These are phyloP conservation scores for Lathronympha strigana DNA, from an alignment of 2,888 invertebrate genomes.

Conservation along the genomic window DNA sequence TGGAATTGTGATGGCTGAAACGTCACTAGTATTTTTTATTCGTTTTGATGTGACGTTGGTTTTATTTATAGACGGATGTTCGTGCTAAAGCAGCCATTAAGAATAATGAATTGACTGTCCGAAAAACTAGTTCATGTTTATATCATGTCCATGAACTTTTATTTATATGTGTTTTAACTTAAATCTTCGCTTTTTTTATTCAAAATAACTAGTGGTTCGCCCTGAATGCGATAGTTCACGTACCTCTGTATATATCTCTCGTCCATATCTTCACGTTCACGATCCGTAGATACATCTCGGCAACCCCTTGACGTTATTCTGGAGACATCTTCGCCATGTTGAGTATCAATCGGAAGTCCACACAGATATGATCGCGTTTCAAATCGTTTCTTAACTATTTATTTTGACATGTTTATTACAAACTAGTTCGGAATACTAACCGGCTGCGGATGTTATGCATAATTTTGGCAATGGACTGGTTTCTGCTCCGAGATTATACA, in stretches of 20 bases:
- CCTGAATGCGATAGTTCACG: no score
- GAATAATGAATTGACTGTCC: not conserved
- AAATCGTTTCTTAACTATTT: not conserved
- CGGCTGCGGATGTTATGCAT: conserved; percentile 3
- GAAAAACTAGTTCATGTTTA: conserved; percentile 6
- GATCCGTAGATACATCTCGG: no score
- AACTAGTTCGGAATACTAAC: not conserved
- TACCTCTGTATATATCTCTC: no score
- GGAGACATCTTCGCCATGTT: no score
- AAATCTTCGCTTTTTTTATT: not conserved
- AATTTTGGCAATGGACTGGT: conserved; percentile 19
- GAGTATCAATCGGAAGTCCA: no score
- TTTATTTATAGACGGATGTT: conserved; percentile 8
- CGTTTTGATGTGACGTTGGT: not conserved
- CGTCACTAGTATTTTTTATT: not conserved
- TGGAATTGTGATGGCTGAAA: not conserved
- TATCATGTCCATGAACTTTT: not conserved
- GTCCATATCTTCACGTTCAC: no score
- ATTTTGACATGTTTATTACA: not conserved
- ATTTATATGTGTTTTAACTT: no score
- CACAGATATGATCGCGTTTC: not conserved
- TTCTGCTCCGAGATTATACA: conserved; percentile 7
- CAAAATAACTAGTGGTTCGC: no score
- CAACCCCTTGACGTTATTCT: no score
- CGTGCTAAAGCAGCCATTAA: not conserved